Percentiles rank a stretch among this genome's conserved stretches.
Conservation (phyloP, 2,113 vertebrate genomes). For the Acrocephalus arundinaceus region DNA sequence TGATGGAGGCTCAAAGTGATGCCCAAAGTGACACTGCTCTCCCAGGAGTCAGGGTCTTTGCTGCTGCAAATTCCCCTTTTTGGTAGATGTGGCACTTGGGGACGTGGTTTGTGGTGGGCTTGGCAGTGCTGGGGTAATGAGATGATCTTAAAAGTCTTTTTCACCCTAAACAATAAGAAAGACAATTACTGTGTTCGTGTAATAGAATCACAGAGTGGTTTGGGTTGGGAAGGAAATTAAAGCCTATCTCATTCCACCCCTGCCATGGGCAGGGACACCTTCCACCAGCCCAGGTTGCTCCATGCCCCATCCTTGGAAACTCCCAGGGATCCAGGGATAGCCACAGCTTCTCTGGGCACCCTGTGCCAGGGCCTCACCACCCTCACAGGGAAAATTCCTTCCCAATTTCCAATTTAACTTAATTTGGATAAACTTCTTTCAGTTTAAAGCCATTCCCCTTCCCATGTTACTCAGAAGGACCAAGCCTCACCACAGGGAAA, state of each 20-base stretch:
- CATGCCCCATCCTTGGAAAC: rapidly evolving
- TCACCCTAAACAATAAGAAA: neutral
- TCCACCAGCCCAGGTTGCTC: rapidly evolving
- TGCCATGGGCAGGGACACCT: neutral
- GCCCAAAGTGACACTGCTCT: neutral
- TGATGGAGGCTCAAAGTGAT: rapidly evolving
- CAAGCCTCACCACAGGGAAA: neutral
- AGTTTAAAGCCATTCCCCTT: neutral
- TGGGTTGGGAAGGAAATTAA: neutral
- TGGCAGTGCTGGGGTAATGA: neutral
- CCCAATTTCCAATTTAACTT: neutral
- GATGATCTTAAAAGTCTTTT: neutral
- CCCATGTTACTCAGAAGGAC: neutral
- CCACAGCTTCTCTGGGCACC: neutral
- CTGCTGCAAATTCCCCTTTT: neutral
- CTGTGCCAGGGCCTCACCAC: neutral
- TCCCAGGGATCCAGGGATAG: neutral
- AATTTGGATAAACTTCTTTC: neutral
- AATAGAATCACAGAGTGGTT: neutral
- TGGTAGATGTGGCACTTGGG: neutral
- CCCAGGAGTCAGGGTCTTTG: neutral
- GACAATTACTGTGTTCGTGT: rapidly evolving
- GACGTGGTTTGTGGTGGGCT: neutral
- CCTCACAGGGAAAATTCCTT: neutral
- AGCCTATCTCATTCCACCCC: neutral